phyloP scores from a whole-genome alignment of 2,113 vertebrate genomes.

The Podocnemis expansa region DNA sequence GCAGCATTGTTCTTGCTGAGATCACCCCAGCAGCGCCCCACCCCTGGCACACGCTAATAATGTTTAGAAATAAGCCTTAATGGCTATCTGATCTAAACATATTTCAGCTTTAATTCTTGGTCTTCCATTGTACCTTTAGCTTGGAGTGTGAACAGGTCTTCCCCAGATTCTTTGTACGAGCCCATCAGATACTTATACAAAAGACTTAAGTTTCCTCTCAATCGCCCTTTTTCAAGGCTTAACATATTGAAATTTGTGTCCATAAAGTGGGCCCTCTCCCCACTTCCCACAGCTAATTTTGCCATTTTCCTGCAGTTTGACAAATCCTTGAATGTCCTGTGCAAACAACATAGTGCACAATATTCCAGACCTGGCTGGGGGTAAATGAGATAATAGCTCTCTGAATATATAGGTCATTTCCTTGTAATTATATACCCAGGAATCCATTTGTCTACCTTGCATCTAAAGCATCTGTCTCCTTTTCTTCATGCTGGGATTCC shows the following conservation, averaged over 20 bases:
- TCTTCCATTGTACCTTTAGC: conserved; percentile 11
- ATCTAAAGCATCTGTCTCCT: not conserved
- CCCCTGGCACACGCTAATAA: not conserved
- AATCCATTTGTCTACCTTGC: not conserved
- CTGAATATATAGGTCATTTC: not conserved
- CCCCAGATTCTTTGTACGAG: conserved; percentile 11
- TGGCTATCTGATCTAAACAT: not conserved
- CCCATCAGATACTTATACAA: conserved; percentile 32
- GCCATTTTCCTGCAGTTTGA: not conserved
- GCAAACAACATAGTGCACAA: not conserved
- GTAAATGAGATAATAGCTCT: conserved; percentile 9
- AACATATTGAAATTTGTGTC: conserved; percentile 22
- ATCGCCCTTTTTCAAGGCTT: conserved; percentile 17
- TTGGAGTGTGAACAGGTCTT: conserved; percentile 18
- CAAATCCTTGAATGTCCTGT: not conserved
- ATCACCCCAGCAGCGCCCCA: not conserved
- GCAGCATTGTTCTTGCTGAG: not conserved
- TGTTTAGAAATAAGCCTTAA: not conserved
- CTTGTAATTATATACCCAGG: not conserved
- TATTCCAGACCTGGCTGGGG: conserved; percentile 15
- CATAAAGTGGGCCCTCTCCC: not conserved
- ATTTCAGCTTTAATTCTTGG: conserved; percentile 36
- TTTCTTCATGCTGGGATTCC: not conserved
- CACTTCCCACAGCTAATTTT: not conserved
- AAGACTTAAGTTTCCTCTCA: conserved; percentile 54